Evolutionary conservation across 53 echinoderm and acorn worm species (phyloP).

Genomic region (Arbacia lixula): DNA sequence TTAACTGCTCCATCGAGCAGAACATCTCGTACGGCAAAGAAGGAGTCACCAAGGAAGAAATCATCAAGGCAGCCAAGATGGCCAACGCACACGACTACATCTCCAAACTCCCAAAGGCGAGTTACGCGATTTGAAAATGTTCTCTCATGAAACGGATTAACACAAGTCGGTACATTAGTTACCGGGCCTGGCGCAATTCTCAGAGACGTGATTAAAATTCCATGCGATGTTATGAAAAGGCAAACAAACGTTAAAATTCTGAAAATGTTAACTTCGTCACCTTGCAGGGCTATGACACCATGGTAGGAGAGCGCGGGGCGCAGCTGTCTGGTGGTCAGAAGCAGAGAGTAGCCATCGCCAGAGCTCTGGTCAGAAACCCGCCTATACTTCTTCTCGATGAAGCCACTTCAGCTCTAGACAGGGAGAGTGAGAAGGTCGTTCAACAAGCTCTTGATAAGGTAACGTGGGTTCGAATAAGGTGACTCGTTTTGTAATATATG

Average conservation of each 20-base stretch:
- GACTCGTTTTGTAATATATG: too few relatives aligned
- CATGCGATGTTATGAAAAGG: too few relatives aligned
- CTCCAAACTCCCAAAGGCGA: conserved; percentile 54
- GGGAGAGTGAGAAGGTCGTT: conserved; percentile 89
- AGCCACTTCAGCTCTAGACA: conserved; percentile 95
- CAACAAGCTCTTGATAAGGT: conserved; percentile 95
- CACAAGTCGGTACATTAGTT: too few relatives aligned
- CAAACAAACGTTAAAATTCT: not conserved
- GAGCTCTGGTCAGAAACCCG: conserved; percentile 93
- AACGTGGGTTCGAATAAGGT: too few relatives aligned
- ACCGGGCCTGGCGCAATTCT: too few relatives aligned
- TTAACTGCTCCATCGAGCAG: conserved; percentile 57
- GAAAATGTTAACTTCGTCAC: too few relatives aligned
- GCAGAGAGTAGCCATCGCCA: conserved; percentile 95
- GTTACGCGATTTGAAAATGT: too few relatives aligned
- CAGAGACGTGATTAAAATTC: too few relatives aligned
- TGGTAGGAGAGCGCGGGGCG: conserved; percentile 97
- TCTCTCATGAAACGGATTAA: too few relatives aligned
- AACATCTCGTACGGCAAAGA: conserved; percentile 56
- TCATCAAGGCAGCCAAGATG: conserved; percentile 53
- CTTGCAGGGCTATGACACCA: conserved; percentile 82
- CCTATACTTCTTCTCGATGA: conserved; percentile 91
- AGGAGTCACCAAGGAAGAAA: conserved; percentile 48
- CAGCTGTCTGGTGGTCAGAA: conserved; percentile 99
- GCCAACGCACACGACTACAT: conserved; percentile 66